Conservation (phyloP, 1,140 invertebrate genomes). For the Trichogramma pretiosum region DNA sequence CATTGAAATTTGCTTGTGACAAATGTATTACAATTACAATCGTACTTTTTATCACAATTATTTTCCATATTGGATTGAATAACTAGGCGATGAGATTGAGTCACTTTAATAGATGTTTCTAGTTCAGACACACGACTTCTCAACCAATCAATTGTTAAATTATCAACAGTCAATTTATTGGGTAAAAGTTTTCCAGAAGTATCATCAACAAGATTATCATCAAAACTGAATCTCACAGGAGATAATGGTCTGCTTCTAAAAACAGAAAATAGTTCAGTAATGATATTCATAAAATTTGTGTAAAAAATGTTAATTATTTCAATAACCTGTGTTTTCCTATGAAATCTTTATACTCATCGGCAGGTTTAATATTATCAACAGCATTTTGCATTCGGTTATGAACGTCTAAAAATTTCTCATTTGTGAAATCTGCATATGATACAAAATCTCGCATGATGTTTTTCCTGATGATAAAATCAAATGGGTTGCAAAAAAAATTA, state of each 20-base stretch:
- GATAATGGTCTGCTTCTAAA: conserved; percentile 62
- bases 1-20: not conserved
- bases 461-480: conserved; percentile 47
- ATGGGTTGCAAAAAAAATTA: conserved; percentile 2
- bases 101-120: conserved; percentile 49
- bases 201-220: conserved; percentile 73
- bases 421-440: conserved; percentile 62
- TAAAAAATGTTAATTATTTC: conserved; percentile 6
- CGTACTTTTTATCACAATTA: conserved; percentile 36
- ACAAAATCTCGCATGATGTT: conserved; percentile 64
- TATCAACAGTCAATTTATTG: conserved; percentile 81
- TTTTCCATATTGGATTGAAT: conserved; percentile 31
- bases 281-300: conserved; percentile 8
- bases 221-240: conserved; percentile 71
- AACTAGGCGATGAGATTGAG: conserved; percentile 35
- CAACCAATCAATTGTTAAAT: conserved; percentile 80
- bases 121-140: conserved; percentile 67
- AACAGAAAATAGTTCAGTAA: conserved; percentile 25
- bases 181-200: conserved; percentile 70
- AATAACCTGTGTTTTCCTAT: conserved; percentile 69
- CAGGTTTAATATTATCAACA: conserved; percentile 63
- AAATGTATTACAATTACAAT: conserved; percentile 11
- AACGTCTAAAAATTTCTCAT: conserved; percentile 67
- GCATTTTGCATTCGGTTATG: conserved; percentile 61
- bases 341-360: conserved; percentile 75